Percentiles rank a stretch among this genome's conserved stretches.
These are phyloP conservation scores for Corythoichthys intestinalis DNA, from an alignment of 2,113 vertebrate species.

Conservation along the genomic window DNA sequence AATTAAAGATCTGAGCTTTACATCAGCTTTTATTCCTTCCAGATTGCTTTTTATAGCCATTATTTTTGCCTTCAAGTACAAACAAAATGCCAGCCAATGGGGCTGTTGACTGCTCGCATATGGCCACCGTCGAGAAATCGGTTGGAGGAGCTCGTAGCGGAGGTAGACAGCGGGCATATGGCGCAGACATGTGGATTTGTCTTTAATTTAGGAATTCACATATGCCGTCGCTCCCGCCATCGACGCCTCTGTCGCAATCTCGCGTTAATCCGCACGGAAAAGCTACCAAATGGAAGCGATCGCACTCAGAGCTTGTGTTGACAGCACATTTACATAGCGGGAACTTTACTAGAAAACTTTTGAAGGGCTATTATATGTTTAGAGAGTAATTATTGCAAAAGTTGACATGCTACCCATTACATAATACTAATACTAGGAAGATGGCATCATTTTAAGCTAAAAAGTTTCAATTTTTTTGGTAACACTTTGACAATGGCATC, in stretches of 20 bases:
- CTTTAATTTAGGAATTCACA: slow-evolving; percentile 51
- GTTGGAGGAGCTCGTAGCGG: slow-evolving; percentile 39
- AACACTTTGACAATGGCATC: no score
- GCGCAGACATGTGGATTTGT: slow-evolving; percentile 52
- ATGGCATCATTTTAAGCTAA: no score
- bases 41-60: slow-evolving; percentile 76
- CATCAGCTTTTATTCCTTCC: slow-evolving; percentile 73
- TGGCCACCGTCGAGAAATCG: slow-evolving; percentile 45
- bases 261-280: not conserved
- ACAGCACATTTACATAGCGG: not conserved
- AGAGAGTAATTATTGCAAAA: not conserved
- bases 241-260: slow-evolving; percentile 14
- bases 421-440: no score
- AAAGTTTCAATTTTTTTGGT: no score
- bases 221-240: slow-evolving; percentile 40
- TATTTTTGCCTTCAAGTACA: slow-evolving; percentile 73
- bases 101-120: slow-evolving; percentile 70
- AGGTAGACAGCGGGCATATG: slow-evolving; percentile 22
- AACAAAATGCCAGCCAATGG: slow-evolving; percentile 70
- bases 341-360: not conserved
- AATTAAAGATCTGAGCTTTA: slow-evolving; percentile 77
- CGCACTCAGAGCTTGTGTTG: not conserved
- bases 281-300: not conserved
- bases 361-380: not conserved
- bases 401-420: not conserved